A percentile compares a stretch with the other conserved stretches of the same genome.
phyloP scores from a whole-genome alignment of 2,113 vertebrate species.

The Oxyruncus cristatus region DNA sequence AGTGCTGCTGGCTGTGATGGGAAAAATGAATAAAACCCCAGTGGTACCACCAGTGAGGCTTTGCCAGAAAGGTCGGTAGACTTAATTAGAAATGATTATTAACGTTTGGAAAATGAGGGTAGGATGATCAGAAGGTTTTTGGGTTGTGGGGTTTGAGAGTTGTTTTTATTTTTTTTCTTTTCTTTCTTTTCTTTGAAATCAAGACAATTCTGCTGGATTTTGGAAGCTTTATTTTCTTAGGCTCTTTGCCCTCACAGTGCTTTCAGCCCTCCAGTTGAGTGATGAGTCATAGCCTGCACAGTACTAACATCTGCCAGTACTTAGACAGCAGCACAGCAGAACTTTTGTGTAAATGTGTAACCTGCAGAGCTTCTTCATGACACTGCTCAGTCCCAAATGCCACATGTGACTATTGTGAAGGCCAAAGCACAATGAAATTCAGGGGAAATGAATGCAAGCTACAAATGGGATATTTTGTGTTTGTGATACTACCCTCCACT shows the following conservation, averaged over 20 bases:
- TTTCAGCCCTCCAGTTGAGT: background rate
- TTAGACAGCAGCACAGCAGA: background rate
- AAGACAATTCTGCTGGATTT: background rate
- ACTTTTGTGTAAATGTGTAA: background rate
- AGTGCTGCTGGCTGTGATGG: background rate
- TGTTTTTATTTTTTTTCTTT: background rate
- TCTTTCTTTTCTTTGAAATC: background rate
- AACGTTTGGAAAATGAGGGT: background rate
- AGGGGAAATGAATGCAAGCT: background rate
- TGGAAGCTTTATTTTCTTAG: background rate
- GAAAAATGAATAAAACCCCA: background rate
- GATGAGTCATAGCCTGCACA: background rate
- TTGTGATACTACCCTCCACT: background rate
- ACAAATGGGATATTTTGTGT: background rate
- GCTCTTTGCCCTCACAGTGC: background rate
- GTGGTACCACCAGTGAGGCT: background rate
- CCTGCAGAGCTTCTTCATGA: background rate
- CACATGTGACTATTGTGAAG: accelerated
- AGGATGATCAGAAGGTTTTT: background rate
- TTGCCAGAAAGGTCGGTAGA: background rate
- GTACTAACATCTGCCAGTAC: background rate
- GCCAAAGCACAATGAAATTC: background rate
- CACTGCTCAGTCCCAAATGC: background rate
- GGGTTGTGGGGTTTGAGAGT: background rate
- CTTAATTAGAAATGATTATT: background rate